Evolutionary conservation across 2,888 invertebrate species (phyloP), one percentile per base, ranked within the genome.

Genomic region (Drosophila cognata): DNA sequence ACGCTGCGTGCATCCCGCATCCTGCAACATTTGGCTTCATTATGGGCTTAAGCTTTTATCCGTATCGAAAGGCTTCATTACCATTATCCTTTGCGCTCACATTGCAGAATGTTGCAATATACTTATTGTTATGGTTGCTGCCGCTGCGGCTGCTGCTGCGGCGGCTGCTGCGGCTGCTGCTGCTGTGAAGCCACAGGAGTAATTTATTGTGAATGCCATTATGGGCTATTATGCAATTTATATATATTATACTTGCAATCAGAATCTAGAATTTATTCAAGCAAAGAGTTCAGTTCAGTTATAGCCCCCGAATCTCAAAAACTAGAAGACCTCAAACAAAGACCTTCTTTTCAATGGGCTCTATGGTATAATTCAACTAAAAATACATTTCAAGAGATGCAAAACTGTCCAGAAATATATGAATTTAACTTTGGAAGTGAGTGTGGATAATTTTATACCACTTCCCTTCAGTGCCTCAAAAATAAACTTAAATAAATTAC

Each of bases 11-110:
- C 41, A 33, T 8, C 10, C 21, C 25, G 48, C 25, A 48, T 55
- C 18, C 10, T 11, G 21, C 6, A 36, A 56, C 29, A 21, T 52
- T 41, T 43, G 38, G 35, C 41, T 33, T 58, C n/a, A 29, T 48
- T 57, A 21, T 18, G 13, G 29, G 2, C 4, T 43, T 46, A 41
- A 46, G 29, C 53, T 46, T 11, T 62, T 46, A 63, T 48, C 28
- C 28, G 29, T 35, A 59, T 56, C 56, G 52, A 57, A 53, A 29
- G 43, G 33, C 36, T 70, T 70, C 60, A 70, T 64, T 75, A 56
- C 46, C 66, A 76, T 70, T 66, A 71, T 46, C 56, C 51, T 21
- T 48, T 43, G 56, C 38, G 63, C 53, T 46, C 46, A 36, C 35
- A 58, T 16, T 65, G 67, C 53, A 61, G 1, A 28, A 28, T 31